Evolutionary conservation across 2,797 vertebrate genomes (phyloP).

Genomic region (Percopsis omiscomaycus): DNA sequence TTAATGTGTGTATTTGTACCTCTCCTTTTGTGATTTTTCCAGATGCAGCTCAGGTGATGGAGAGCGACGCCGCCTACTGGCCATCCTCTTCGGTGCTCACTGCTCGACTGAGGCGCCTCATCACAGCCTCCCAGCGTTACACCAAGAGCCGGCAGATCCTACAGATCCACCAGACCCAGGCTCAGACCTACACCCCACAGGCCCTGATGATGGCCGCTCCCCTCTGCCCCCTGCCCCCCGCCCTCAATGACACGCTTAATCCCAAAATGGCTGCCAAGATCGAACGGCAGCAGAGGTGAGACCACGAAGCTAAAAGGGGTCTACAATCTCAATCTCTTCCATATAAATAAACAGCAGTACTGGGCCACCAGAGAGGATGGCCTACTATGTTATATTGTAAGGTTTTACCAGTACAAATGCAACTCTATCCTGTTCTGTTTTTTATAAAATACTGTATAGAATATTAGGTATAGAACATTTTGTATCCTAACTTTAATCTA

Average conservation of each 20-base stretch:
- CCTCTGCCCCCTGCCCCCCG: conserved; percentile 81
- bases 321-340: no score
- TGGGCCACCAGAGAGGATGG: no score
- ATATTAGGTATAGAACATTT: no score
- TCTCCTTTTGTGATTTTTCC: conserved; percentile 4
- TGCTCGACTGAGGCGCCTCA: conserved; percentile 91
- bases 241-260: conserved; percentile 86
- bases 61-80: conserved; percentile 89
- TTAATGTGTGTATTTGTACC: not conserved
- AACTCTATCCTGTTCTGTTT: no score
- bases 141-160: conserved; percentile 94
- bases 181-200: conserved; percentile 69
- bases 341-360: no score
- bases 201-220: conserved; percentile 77
- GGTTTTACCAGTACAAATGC: no score
- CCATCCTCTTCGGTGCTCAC: conserved; percentile 93
- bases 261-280: conserved; percentile 98
- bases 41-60: conserved; percentile 86
- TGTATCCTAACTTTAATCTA: no score
- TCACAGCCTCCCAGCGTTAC: conserved; percentile 94
- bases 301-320: not conserved
- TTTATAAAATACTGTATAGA: no score
- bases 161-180: conserved; percentile 85
- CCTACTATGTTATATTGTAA: no score
- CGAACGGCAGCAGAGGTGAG: conserved; percentile 95